Evolutionary conservation across 2,888 invertebrate genomes (phyloP).

Genomic region (Antheraea assamensis): DNA sequence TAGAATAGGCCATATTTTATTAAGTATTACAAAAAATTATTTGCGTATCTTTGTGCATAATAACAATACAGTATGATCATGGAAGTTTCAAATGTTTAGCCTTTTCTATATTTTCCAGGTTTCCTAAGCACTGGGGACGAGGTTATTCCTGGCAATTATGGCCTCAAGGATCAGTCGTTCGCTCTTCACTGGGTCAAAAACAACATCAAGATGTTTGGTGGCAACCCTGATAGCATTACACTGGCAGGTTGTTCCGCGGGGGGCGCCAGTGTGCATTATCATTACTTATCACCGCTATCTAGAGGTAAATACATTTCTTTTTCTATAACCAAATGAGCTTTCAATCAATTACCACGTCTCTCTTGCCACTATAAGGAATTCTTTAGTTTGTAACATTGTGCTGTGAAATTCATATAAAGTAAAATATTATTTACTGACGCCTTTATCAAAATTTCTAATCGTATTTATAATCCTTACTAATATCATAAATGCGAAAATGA

Average conservation of each 20-base stretch:
- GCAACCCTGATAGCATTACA: slow-evolving; percentile 86
- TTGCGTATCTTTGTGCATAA: too few species aligned
- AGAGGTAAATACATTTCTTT: slow-evolving; percentile 65
- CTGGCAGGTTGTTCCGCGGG: slow-evolving; percentile 88
- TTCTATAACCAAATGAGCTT: too few species aligned
- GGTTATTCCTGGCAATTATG: slow-evolving; percentile 86
- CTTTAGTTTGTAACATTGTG: too few species aligned
- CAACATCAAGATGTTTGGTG: slow-evolving; percentile 87
- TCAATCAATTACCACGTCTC: too few species aligned
- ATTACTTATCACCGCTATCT: slow-evolving; percentile 84
- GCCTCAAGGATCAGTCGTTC: slow-evolving; percentile 87
- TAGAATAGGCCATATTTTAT: neutral
- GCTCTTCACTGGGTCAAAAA: slow-evolving; percentile 87
- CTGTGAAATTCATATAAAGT: too few species aligned
- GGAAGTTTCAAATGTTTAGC: neutral
- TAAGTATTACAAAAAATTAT: too few species aligned
- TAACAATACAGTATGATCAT: too few species aligned
- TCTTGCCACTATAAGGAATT: too few species aligned
- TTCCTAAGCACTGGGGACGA: slow-evolving; percentile 89
- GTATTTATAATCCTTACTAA: too few species aligned
- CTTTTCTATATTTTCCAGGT: slow-evolving; percentile 67
- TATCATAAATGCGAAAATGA: too few species aligned
- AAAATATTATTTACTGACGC: too few species aligned
- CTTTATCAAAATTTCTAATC: too few species aligned
- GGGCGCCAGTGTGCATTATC: slow-evolving; percentile 88